Percentiles rank a stretch among this genome's conserved stretches.
phyloP scores from a whole-genome alignment of 2,113 vertebrate species.

The Prunella fulvescens region DNA sequence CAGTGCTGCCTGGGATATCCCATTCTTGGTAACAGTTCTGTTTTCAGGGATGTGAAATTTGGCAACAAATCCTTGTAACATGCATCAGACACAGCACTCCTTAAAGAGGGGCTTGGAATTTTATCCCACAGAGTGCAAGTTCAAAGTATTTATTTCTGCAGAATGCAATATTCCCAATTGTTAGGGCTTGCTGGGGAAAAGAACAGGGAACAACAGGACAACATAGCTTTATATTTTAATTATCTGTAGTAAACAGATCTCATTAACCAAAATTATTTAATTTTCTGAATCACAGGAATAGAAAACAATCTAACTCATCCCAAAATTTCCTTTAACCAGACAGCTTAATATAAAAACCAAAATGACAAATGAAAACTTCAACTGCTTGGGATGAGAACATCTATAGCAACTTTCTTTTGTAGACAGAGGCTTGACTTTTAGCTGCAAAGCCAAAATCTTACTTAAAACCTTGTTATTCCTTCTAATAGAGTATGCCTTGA shows the following conservation, averaged over 20 bases:
- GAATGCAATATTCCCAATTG: not conserved
- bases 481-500: not conserved
- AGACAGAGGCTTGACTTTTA: not conserved
- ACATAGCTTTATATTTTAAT: not conserved
- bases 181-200: not conserved
- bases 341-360: not conserved
- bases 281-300: not conserved
- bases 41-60: not conserved
- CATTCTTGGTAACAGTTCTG: slow-evolving; percentile 7
- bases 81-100: not conserved
- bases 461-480: not conserved
- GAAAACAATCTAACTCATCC: not conserved
- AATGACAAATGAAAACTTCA: not conserved
- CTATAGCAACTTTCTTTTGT: not conserved
- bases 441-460: not conserved
- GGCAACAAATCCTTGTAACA: not conserved
- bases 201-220: not conserved
- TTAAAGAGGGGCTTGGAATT: not conserved
- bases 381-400: not conserved
- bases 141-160: not conserved
- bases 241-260: not conserved
- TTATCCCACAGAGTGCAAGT: not conserved
- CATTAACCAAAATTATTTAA: not conserved
- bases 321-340: not conserved
- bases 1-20: not conserved